A percentile compares a stretch with the other conserved stretches of the same genome.
These are phyloP conservation scores for Zaprionus lachaisei DNA, from an alignment of 1,140 invertebrate genomes.

Conservation along the genomic window DNA sequence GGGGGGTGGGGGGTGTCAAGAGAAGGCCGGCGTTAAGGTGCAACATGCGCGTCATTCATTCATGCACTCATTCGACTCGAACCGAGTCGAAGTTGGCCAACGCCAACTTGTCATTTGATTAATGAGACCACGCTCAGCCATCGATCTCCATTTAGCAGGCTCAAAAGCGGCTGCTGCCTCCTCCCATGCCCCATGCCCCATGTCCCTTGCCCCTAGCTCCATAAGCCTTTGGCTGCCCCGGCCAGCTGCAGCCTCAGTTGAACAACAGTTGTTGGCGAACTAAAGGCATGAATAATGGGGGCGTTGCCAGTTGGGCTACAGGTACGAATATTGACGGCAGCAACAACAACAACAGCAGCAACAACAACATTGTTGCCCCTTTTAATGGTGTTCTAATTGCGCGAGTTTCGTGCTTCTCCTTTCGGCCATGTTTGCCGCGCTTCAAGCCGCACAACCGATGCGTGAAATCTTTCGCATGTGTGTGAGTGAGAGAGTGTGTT, in stretches of 20 bases:
- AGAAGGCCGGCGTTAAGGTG: not conserved
- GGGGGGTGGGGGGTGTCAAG: too few species aligned
- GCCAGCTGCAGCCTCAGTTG: constrained; percentile 31
- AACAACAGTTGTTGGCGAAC: constrained; percentile 34
- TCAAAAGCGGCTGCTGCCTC: constrained; percentile 12
- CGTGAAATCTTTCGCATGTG: constrained; percentile 41
- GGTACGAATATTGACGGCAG: constrained; percentile 45
- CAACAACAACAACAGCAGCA: constrained; percentile 13
- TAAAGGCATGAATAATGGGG: constrained; percentile 69
- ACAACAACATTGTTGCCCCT: constrained; percentile 47
- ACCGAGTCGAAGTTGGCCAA: constrained; percentile 38
- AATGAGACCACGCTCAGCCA: constrained; percentile 83
- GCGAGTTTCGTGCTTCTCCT: constrained; percentile 45
- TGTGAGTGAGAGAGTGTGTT: constrained; percentile 2
- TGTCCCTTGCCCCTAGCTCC: not conserved
- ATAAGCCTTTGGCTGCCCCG: not conserved
- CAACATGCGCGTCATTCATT: constrained; percentile 40
- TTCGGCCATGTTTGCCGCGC: constrained; percentile 38
- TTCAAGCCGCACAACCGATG: constrained; percentile 36
- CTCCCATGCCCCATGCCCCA: not conserved
- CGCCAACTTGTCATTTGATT: constrained; percentile 83
- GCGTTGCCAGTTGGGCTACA: constrained; percentile 57
- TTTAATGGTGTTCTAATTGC: constrained; percentile 60
- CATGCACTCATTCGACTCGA: constrained; percentile 29
- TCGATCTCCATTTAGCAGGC: constrained; percentile 84